These are phyloP conservation scores for Eclectus roratus DNA, from an alignment of 2,113 vertebrate species.

Conservation along the genomic window DNA sequence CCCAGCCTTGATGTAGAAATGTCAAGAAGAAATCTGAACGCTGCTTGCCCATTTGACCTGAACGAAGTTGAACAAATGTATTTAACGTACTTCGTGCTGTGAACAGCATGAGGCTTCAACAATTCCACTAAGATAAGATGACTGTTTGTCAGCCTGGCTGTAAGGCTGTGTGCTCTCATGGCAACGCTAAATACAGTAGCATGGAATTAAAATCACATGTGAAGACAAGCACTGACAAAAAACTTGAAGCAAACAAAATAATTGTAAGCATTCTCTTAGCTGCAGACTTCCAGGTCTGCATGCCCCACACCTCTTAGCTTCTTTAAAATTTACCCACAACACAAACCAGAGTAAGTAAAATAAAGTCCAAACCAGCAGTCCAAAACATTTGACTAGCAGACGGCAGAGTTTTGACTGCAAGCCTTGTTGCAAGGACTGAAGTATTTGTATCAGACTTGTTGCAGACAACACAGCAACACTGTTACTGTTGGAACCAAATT, in stretches of 20 bases:
- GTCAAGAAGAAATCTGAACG: not conserved
- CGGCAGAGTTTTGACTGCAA: not conserved
- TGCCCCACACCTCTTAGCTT: not conserved
- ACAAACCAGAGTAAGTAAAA: not conserved
- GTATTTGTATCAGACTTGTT: not conserved
- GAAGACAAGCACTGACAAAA: not conserved
- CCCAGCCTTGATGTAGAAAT: not conserved
- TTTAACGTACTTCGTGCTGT: slow-evolving; percentile 36
- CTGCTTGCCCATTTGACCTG: not conserved
- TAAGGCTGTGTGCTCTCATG: not conserved
- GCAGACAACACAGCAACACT: not conserved
- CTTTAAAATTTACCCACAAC: not conserved
- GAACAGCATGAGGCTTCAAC: slow-evolving; percentile 39
- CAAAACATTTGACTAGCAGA: not conserved
- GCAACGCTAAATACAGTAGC: not conserved
- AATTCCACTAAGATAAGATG: slow-evolving; percentile 1
- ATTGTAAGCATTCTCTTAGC: not conserved
- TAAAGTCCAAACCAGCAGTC: not conserved
- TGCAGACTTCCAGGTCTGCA: not conserved
- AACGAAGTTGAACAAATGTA: slow-evolving; percentile 55
- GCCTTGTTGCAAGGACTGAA: not conserved
- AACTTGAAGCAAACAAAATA: not conserved
- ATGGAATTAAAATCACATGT: not conserved
- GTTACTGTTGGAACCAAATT: not conserved
- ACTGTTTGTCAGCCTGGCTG: not conserved